A percentile compares a stretch with the other conserved stretches of the same genome.
These are phyloP conservation scores for Tyrophagus putrescentiae DNA, from an alignment of 1,140 invertebrate species.

Conservation along the genomic window DNA sequence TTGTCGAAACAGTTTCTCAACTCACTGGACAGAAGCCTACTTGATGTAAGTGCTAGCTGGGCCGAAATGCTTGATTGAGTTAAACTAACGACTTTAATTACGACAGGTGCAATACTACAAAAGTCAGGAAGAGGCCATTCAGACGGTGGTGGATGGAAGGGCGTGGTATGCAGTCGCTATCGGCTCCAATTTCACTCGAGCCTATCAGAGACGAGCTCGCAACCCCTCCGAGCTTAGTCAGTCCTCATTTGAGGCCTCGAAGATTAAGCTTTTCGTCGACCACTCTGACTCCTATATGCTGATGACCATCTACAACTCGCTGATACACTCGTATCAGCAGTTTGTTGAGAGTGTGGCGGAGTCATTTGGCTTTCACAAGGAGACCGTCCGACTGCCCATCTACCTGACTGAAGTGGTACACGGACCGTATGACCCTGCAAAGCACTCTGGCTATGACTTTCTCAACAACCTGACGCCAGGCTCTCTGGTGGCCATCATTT, in stretches of 20 bases:
- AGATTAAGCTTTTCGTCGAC: constrained; percentile 18
- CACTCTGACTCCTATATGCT: constrained; percentile 21
- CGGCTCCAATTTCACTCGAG: constrained; percentile 14
- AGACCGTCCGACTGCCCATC: constrained; percentile 24
- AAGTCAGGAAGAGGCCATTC: constrained; percentile 6
- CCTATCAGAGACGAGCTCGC: neutral
- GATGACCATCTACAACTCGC: constrained; percentile 17
- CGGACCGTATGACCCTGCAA: constrained; percentile 61
- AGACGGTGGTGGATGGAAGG: constrained; percentile 17
- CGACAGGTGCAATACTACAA: constrained; percentile 3
- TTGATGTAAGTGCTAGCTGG: constrained; percentile 5
- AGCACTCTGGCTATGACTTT: constrained; percentile 42
- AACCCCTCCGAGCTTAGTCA: constrained; percentile 8
- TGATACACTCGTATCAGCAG: constrained; percentile 23
- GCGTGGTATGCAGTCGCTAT: constrained; percentile 20
- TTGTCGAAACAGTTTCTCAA: constrained; percentile 11
- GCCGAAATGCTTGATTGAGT: neutral
- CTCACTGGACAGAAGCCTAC: neutral
- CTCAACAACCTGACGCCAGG: constrained; percentile 88
- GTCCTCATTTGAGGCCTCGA: neutral
- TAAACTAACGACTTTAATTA: neutral
- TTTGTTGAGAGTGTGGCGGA: constrained; percentile 23
- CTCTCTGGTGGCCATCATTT: constrained; percentile 48
- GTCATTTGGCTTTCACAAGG: constrained; percentile 14
- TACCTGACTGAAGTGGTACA: constrained; percentile 69